Evolutionary conservation across 2,113 vertebrate species (phyloP), one percentile per base, ranked within the genome.

Genomic region (Cryptomyrus ogoouensis): DNA sequence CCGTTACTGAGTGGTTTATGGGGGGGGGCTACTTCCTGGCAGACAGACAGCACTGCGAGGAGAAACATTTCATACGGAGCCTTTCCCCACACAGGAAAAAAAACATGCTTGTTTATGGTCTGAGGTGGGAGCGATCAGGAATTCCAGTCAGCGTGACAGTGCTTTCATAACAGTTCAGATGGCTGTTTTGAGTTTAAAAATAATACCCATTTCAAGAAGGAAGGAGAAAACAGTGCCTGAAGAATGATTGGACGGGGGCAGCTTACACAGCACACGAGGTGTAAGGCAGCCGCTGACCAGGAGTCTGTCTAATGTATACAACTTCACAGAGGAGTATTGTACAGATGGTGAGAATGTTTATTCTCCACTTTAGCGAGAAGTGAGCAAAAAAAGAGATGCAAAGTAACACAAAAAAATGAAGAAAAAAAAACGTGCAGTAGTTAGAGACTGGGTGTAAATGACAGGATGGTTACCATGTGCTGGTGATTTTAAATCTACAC

Each of bases 21-120:
- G 46, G 44, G n/a, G 21, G 12, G 2, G 70, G 31, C n/a, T 50
- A 52, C 10, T 13, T 89, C 8, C 66, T 77, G 66, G n/a, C 46
- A 80, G 27, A 12, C 7, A 50, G 47, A 31, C 12, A n/a, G 24
- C 27, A 27, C 42, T 44, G 42, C 15, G 35, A 80, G 13, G 35
- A 42, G 35, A 89, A 89, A 46, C 58, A 39, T 50, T 88, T 47
- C 10, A 89, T 24, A 88, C 7, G 6, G 12, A 74, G 70, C 24
- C 62, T 12, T 27, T 49, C 24, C 13, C 58, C 27, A 5, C 58
- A 12, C 3, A 19, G 12, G 56, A 74, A 80, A 80, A 50, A 50
- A 47, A 88, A 88, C 21, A 66, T n/a, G 53, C 52, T n/a, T 50
- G 31, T 89, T 89, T 56, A 83, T 56, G 66, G 46, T 15, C 70